phyloP scores from a whole-genome alignment of 2,888 invertebrate genomes.

The Automeris io region DNA sequence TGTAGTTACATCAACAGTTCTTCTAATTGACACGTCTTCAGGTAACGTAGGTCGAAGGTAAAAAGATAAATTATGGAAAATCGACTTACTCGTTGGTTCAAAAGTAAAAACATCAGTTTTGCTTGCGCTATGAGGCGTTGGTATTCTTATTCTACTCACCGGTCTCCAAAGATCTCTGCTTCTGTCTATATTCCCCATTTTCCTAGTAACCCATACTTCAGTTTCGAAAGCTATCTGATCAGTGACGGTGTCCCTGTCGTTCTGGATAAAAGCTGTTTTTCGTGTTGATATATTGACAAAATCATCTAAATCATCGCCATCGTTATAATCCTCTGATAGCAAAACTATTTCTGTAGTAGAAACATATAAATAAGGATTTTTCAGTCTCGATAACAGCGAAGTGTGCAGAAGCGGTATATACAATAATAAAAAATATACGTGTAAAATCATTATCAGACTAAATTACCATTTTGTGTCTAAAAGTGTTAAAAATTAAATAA shows the following conservation, averaged over 20 bases:
- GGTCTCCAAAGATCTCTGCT: not conserved
- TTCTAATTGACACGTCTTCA: not conserved
- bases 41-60: not conserved
- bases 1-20: not conserved
- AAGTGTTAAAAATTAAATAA: too few relatives aligned
- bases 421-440: too few relatives aligned
- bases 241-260: not conserved
- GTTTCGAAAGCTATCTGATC: not conserved
- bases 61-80: not conserved
- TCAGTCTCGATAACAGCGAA: conserved; percentile 25
- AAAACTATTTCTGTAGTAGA: conserved; percentile 17
- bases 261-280: not conserved
- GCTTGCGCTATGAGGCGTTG: not conserved
- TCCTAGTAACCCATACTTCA: not conserved
- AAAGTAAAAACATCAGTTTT: not conserved
- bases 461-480: too few relatives aligned
- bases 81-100: not conserved
- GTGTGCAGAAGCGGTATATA: too few relatives aligned
- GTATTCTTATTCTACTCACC: not conserved
- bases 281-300: not conserved
- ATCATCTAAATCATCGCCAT: not conserved
- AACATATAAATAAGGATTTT: conserved; percentile 22
- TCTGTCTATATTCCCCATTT: not conserved
- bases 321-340: conserved; percentile 27
- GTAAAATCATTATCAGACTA: too few relatives aligned